Evolutionary conservation across 2,888 invertebrate species (phyloP), one percentile per base, ranked within the genome.

Genomic region (Choristoneura rosaceana): DNA sequence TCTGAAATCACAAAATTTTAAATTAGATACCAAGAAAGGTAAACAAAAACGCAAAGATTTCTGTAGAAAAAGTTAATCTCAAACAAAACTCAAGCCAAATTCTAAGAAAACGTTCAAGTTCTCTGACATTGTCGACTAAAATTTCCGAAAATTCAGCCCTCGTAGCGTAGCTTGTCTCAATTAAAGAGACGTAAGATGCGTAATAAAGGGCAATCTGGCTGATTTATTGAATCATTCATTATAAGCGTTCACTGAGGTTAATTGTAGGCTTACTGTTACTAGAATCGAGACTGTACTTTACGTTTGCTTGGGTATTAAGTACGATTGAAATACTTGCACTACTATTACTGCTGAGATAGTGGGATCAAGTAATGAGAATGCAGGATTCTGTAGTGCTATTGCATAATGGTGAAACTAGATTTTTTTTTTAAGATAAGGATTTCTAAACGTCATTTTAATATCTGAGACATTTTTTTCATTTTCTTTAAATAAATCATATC

Each of bases 141-240:
- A 84, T 82, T 83, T 80, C 78, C 81, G 80, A 84, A 89, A 90
- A 86, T 85, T 83, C 82, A 78, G 73, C 82, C 80, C 81, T 78
- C 82, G 81, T 79, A 78, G 78, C 78, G 79, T 81, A 79, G 80
- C 83, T 84, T 85, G 87, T 89, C 91, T 90, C 89, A 90, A 91
- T 91, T 90, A 91, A 90, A 87, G 86, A 88, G 90, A 91, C 88
- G 90, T 91, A 90, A 92, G 91, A 90, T 89, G 88, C 87, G 89
- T 90, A 90, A 91, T 91, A 90, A 90, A 82, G 88, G 85, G 89
- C 86, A 88, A 90, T 92, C 90, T 84, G 78, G 81, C 81, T 91
- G 91, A 92, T 92, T 91, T 92, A 92, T 91, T 84, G 88, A 84
- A 89, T 88, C 90, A 88, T 91, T 90, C 83, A 86, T 92, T 90